phyloP scores from a whole-genome alignment of 2,113 vertebrate genomes.

The Thunnus maccoyii region DNA sequence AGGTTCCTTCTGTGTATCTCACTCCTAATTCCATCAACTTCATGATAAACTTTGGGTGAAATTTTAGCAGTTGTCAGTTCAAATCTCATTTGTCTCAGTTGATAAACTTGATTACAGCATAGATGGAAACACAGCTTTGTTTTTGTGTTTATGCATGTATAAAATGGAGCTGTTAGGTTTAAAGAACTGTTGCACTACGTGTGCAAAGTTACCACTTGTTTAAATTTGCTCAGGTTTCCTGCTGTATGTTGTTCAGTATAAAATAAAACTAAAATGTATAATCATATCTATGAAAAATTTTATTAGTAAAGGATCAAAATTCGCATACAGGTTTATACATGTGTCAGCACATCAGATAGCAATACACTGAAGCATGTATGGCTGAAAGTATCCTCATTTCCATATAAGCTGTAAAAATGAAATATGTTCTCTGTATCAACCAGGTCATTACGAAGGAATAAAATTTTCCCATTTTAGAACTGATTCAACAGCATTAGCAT shows the following conservation, averaged over 20 bases:
- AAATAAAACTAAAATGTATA: neutral
- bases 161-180: neutral
- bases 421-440: slow-evolving; percentile 2
- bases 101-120: no score
- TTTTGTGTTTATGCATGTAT: neutral
- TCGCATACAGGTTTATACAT: neutral
- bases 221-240: neutral
- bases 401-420: slow-evolving; percentile 2
- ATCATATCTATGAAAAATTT: neutral
- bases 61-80: neutral
- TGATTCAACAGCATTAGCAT: slow-evolving; percentile 45
- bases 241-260: neutral
- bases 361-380: neutral
- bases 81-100: neutral
- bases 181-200: neutral
- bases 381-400: neutral
- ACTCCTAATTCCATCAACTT: neutral
- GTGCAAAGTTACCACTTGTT: no score
- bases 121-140: neutral
- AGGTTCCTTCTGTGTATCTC: neutral
- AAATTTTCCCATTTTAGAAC: slow-evolving; percentile 6
- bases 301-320: neutral
- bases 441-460: neutral
- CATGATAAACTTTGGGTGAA: neutral
- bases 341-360: neutral